Evolutionary conservation across 64 coral and sea anemone species (phyloP).

Genomic region (Actinia tenebrosa): DNA sequence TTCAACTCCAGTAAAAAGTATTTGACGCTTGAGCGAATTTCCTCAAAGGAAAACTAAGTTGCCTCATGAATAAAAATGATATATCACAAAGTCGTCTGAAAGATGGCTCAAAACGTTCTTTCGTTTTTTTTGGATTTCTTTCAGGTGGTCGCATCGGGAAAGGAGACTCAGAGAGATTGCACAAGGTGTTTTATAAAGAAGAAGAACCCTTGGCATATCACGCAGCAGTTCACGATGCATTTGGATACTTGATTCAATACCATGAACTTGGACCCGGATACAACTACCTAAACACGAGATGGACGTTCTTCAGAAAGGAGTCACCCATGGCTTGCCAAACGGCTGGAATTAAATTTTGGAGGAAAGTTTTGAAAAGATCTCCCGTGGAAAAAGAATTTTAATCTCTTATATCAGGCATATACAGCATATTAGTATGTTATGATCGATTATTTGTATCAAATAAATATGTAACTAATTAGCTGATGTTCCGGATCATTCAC

Average conservation of each 20-base stretch:
- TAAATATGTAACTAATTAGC: too few species aligned
- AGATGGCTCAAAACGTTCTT: neutral
- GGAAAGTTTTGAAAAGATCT: neutral
- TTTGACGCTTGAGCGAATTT: too few species aligned
- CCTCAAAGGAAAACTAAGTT: too few species aligned
- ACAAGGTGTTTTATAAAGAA: slow-evolving; percentile 60
- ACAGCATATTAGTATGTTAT: neutral
- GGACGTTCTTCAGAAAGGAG: slow-evolving; percentile 38
- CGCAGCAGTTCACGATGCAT: slow-evolving; percentile 61
- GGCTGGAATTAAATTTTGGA: slow-evolving; percentile 52
- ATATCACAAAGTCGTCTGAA: neutral
- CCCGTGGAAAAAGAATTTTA: slow-evolving; percentile 18
- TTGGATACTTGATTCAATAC: slow-evolving; percentile 58
- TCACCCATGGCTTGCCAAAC: slow-evolving; percentile 46
- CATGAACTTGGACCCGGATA: slow-evolving; percentile 58
- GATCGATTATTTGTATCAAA: too few species aligned
- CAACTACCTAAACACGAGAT: slow-evolving; percentile 53
- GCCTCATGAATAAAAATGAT: too few species aligned
- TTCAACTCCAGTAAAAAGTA: too few species aligned
- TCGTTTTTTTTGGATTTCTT: neutral
- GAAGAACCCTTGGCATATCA: slow-evolving; percentile 65
- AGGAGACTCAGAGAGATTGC: slow-evolving; percentile 54
- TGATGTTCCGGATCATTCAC: too few species aligned
- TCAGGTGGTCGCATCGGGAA: slow-evolving; percentile 58
- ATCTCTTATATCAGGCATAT: neutral